Percentiles rank a stretch among this genome's conserved stretches.
phyloP scores from a whole-genome alignment of 2,888 invertebrate species.

The Patella caerulea region DNA sequence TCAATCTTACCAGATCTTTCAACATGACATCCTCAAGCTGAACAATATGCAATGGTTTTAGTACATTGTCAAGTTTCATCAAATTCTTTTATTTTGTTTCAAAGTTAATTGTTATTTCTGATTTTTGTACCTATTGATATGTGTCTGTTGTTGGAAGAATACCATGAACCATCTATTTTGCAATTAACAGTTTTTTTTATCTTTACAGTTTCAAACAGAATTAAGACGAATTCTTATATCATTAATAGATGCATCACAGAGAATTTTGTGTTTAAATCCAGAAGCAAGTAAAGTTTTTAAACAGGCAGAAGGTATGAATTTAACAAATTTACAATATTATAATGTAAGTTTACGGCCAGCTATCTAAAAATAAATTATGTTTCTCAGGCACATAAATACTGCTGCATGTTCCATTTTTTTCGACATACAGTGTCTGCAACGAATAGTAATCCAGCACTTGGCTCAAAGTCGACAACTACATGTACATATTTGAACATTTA shows the following conservation, averaged over 20 bases:
- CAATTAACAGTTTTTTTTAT: no score
- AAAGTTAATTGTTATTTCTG: no score
- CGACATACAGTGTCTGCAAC: background rate
- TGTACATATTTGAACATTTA: no score
- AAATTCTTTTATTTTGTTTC: no score
- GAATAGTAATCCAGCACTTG: background rate
- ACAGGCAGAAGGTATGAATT: constrained; percentile 65
- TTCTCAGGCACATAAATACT: background rate
- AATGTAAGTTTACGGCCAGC: background rate
- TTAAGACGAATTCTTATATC: constrained; percentile 80
- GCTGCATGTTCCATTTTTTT: background rate
- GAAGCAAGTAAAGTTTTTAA: constrained; percentile 70
- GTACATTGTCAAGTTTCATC: no score
- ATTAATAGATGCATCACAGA: constrained; percentile 77
- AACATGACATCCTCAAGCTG: no score
- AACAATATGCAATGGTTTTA: no score
- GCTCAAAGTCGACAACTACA: no score
- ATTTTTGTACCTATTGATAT: no score
- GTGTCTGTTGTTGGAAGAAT: no score
- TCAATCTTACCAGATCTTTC: no score
- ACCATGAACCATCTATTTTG: no score
- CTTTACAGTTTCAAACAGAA: constrained; percentile 78
- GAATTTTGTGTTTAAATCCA: constrained; percentile 70
- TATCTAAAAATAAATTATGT: background rate
- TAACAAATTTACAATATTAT: background rate